These are phyloP conservation scores for Brevimyrus niger DNA, from an alignment of 2,113 vertebrate genomes.

Conservation along the genomic window DNA sequence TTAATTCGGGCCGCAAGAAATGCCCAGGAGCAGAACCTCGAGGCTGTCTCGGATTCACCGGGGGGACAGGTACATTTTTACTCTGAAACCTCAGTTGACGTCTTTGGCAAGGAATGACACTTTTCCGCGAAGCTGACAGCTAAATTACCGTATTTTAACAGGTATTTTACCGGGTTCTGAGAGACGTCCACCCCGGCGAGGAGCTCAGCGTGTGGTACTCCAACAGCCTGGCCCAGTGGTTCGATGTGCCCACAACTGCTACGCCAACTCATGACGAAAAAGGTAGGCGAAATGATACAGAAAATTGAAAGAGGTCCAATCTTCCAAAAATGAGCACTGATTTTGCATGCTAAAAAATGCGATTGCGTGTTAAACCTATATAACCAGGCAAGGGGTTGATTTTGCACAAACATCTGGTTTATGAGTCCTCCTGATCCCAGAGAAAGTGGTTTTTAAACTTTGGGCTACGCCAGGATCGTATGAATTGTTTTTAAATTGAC, in stretches of 20 bases:
- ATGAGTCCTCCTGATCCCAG: background rate
- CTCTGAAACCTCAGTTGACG: background rate
- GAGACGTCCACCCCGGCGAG: slow-evolving; percentile 87
- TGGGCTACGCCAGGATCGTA: background rate
- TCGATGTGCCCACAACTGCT: slow-evolving; percentile 85
- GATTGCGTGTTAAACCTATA: background rate
- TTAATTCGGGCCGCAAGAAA: slow-evolving; percentile 89
- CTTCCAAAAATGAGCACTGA: background rate
- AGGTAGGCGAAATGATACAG: slow-evolving; percentile 60
- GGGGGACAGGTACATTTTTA: slow-evolving; percentile 81
- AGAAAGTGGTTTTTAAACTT: background rate
- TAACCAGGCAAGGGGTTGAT: background rate
- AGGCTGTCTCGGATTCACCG: slow-evolving; percentile 87
- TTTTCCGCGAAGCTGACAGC: background rate
- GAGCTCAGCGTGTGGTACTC: slow-evolving; percentile 96
- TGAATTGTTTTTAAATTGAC: background rate
- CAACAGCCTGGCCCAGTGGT: slow-evolving; percentile 87
- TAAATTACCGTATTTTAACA: slow-evolving; percentile 36
- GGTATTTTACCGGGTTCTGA: slow-evolving; percentile 87
- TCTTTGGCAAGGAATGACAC: background rate
- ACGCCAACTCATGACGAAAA: slow-evolving; percentile 96
- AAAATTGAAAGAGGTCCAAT: background rate
- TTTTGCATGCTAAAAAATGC: background rate
- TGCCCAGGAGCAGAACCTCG: slow-evolving; percentile 88
- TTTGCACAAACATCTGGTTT: background rate